Base-by-base conservation (phyloP, 1,140 invertebrate species). In the Vollenhovia emeryi region DNA sequence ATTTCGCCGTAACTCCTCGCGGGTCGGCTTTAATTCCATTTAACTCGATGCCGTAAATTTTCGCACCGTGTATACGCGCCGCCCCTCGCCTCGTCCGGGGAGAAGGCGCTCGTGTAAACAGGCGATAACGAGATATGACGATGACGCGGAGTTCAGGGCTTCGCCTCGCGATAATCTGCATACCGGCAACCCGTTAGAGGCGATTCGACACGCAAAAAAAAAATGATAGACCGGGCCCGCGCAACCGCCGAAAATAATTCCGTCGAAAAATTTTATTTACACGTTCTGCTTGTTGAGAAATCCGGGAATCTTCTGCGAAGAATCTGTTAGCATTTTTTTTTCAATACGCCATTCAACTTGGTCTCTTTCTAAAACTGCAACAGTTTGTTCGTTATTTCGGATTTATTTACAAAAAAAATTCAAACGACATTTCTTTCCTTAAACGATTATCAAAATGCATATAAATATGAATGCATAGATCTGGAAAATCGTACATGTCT, bases 21-120 rank as follows among this genome's bases (percentile, higher is more conserved):
- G 52, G 30, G 50, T n/a, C 84, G 83, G 59, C 71, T 66, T 89
- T 86, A 89, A 86, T 83, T 80, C 40, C 45, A 43, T 45, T 78
- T 71, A 88, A 86, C 50, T 60, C 50, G 73, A 52, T 48, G 73
- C 86, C 33, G 80, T 83, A 88, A 89, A 86, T 86, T 86, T 84
- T 83, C 88, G 30, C 78, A 68, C 74, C 86, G 83, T 45, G 40
- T 57, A 68, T 48, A 84, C n/a, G n/a, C 43, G 7, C 3, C 24
- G 62, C 13, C 36, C 40, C 48, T 30, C 66, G 48, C 36, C 48
- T 33, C 24, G 15, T 11, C n/a, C 64, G 11, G 6, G 27, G 27
- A n/a, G 24, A 52, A 52, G 40, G 45, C 18, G 48, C 40, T 21
- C 64, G 55, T 78, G 74, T 60, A 87, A 88, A 87, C 71, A 75